Evolutionary conservation across 1,140 invertebrate genomes (phyloP), one percentile per base, ranked within the genome.

Genomic region (Copidosoma floridanum): DNA sequence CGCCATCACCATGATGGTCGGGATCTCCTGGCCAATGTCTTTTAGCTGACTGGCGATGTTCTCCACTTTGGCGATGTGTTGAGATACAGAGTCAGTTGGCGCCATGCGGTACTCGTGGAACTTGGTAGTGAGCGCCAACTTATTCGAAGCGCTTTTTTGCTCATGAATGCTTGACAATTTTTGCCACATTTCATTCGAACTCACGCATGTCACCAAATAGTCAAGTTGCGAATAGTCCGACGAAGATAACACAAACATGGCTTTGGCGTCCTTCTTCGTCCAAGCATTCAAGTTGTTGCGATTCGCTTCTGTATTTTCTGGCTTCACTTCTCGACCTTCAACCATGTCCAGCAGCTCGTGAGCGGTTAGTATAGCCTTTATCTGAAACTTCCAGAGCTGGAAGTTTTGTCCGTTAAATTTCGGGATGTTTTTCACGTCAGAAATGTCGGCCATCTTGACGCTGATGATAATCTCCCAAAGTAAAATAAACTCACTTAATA

Each of bases 401-500:
- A n/a, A n/a, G n/a, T n/a, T n/a, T n/a, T n/a, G n/a, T n/a, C n/a
- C n/a, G n/a, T n/a, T 50, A 74, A 41, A 66, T 69, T 60, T n/a
- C n/a, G n/a, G n/a, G n/a, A n/a, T n/a, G n/a, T 76, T 75, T 66
- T 66, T 68, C 53, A 62, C 71, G 23, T 60, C 79, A 60, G 71
- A 73, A 64, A 77, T 80, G 54, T 29, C 75, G 1, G 71, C 64
- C 64, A 14, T 48, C n/a, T n/a, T n/a, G n/a, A n/a, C n/a, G n/a
- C n/a, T n/a, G n/a, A n/a, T n/a, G n/a, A n/a, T n/a, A n/a, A n/a
- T n/a, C n/a, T n/a, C n/a, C n/a, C n/a, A n/a, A n/a, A n/a, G n/a
- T n/a, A n/a, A n/a, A n/a, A n/a, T n/a, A n/a, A n/a, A n/a, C n/a
- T n/a, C n/a, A n/a, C n/a, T n/a, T n/a, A n/a, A n/a, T n/a, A n/a